Conservation (phyloP, 2,888 invertebrate species). For the Melanotus villosus region DNA sequence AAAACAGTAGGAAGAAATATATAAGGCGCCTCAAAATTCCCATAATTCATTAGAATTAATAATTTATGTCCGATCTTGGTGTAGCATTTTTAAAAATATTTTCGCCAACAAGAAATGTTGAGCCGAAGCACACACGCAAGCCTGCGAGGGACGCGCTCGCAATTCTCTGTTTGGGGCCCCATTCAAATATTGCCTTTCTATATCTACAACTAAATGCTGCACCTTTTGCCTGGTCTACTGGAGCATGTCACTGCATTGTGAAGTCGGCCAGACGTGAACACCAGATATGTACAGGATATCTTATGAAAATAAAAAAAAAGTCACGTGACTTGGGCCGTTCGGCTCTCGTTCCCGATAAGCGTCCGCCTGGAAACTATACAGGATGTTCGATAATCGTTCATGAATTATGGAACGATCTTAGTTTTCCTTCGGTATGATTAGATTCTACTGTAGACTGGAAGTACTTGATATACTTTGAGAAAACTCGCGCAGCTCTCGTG, state of each 20-base stretch:
- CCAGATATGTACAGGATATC: conserved; percentile 62
- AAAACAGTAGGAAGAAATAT: not conserved
- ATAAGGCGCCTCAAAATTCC: conserved; percentile 18
- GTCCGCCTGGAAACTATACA: conserved; percentile 26
- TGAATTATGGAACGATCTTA: no score
- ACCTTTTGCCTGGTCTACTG: conserved; percentile 40
- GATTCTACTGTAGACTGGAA: no score
- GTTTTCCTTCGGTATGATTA: no score
- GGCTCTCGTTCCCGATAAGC: conserved; percentile 37
- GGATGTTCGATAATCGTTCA: conserved; percentile 20
- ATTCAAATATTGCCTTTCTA: conserved; percentile 32
- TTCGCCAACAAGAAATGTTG: conserved; percentile 56
- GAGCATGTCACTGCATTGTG: conserved; percentile 54
- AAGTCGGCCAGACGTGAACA: conserved; percentile 63
- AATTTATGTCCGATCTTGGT: conserved; percentile 26
- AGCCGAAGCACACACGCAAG: conserved; percentile 57
- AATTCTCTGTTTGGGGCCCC: conserved; percentile 52
- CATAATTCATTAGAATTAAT: conserved; percentile 33
- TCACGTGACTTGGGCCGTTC: conserved; percentile 57
- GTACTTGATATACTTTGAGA: no score
- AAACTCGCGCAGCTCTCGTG: no score
- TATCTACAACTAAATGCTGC: no score
- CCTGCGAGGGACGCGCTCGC: conserved; percentile 57
- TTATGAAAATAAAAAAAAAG: conserved; percentile 60
- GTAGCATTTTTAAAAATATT: conserved; percentile 53